A percentile compares a stretch with the other conserved stretches of the same genome.
Conservation (phyloP, 2,797 vertebrate genomes). For the Sebastes taczanowskii region DNA sequence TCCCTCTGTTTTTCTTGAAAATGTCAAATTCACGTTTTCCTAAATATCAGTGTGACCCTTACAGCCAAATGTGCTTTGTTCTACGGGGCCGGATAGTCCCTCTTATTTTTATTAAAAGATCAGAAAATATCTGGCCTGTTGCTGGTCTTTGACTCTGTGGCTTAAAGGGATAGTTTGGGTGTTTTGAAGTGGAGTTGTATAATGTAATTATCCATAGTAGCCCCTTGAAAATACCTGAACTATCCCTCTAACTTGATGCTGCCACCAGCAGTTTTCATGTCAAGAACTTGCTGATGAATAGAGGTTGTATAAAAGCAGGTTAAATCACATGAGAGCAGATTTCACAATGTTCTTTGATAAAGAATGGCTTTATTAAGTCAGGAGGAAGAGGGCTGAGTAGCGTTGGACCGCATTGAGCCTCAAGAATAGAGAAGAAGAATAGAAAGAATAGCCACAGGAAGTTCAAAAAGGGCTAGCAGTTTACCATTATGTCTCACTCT, state of each 20-base stretch:
- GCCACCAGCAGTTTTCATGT: conserved; percentile 7
- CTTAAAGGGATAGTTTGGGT: neutral
- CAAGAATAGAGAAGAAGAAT: neutral
- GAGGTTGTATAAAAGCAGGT: neutral
- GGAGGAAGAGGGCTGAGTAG: neutral
- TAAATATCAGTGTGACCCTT: neutral
- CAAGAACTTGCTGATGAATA: conserved; percentile 5
- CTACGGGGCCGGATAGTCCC: neutral
- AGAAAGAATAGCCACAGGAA: conserved; percentile 17
- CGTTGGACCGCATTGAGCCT: neutral
- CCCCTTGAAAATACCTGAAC: no score
- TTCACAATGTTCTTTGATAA: neutral
- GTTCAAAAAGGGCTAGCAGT: neutral
- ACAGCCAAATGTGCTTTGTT: neutral
- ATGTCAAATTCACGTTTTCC: conserved; percentile 17
- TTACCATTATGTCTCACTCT: neutral
- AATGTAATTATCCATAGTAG: no score
- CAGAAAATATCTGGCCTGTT: neutral
- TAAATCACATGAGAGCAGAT: neutral
- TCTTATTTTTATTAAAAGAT: neutral
- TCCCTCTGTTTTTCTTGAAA: conserved; percentile 26
- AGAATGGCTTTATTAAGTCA: neutral
- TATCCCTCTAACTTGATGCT: neutral
- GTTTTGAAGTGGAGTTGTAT: no score
- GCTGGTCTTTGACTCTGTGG: neutral